Conservation (phyloP, 2,797 vertebrate species). For the Gymnopithys bicolor region DNA sequence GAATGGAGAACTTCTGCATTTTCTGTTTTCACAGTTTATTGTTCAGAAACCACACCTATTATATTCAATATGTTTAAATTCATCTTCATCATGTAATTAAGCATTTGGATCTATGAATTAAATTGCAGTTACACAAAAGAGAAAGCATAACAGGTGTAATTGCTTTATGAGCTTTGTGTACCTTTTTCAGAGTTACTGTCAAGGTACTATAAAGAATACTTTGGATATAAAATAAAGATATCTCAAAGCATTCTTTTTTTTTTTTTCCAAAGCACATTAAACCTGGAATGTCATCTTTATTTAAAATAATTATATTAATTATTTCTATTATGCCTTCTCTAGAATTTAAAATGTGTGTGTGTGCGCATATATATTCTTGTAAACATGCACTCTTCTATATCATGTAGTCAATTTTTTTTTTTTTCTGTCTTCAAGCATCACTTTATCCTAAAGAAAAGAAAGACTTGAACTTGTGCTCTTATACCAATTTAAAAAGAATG, state of each 20-base stretch:
- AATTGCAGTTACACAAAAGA: not conserved
- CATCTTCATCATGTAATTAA: not conserved
- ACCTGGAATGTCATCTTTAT: not conserved
- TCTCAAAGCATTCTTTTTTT: not conserved
- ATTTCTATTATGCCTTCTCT: not conserved
- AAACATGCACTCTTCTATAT: not conserved
- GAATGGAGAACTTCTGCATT: not conserved
- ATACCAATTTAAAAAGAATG: not conserved
- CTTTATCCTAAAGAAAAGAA: not conserved
- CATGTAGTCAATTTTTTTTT: not conserved
- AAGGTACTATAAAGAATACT: not conserved
- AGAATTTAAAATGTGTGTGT: not conserved
- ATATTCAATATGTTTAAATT: not conserved
- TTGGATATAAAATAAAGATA: not conserved
- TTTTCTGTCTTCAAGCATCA: not conserved
- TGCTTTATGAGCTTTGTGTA: not conserved
- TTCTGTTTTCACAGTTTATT: not conserved
- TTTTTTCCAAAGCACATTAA: not conserved
- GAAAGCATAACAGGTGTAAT: not conserved
- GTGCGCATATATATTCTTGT: not conserved
- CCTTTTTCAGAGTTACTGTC: not conserved
- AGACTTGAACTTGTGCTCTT: not conserved
- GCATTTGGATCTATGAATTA: not conserved
- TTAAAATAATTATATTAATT: not conserved
- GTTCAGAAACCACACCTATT: not conserved